Evolutionary conservation across 2,888 invertebrate genomes (phyloP).

Genomic region (Agrochola litura): DNA sequence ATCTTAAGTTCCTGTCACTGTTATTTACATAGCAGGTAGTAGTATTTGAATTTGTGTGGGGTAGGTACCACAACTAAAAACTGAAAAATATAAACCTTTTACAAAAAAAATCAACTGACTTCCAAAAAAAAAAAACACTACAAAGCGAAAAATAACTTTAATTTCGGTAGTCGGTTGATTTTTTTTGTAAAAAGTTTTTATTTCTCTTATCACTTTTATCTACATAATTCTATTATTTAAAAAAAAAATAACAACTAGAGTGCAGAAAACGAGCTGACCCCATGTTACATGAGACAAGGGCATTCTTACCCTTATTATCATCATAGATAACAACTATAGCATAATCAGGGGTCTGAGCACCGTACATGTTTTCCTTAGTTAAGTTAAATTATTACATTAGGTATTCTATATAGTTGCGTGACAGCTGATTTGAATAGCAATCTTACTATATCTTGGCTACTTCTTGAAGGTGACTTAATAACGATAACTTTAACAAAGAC

Average conservation of each 20-base stretch:
- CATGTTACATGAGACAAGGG: too few species aligned
- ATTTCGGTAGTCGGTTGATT: too few species aligned
- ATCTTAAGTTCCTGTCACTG: too few species aligned
- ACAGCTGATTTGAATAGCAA: conserved; percentile 9
- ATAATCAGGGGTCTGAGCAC: neutral
- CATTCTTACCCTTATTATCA: too few species aligned
- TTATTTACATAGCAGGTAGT: too few species aligned
- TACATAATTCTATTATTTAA: neutral
- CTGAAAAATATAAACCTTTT: too few species aligned
- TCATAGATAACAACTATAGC: neutral
- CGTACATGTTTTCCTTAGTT: neutral
- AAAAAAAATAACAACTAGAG: neutral
- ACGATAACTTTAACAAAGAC: conserved; percentile 36
- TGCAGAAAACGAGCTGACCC: neutral
- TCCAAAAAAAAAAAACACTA: too few species aligned
- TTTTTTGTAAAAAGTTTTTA: too few species aligned
- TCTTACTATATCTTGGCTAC: neutral
- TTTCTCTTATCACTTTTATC: neutral
- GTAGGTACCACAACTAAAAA: too few species aligned
- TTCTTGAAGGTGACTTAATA: conserved; percentile 19
- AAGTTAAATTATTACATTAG: neutral
- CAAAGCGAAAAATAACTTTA: too few species aligned
- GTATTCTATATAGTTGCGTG: neutral
- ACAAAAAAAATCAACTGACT: too few species aligned
- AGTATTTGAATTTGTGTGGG: too few species aligned